phyloP scores from a whole-genome alignment of 1,140 invertebrate genomes.

The Copidosoma floridanum region DNA sequence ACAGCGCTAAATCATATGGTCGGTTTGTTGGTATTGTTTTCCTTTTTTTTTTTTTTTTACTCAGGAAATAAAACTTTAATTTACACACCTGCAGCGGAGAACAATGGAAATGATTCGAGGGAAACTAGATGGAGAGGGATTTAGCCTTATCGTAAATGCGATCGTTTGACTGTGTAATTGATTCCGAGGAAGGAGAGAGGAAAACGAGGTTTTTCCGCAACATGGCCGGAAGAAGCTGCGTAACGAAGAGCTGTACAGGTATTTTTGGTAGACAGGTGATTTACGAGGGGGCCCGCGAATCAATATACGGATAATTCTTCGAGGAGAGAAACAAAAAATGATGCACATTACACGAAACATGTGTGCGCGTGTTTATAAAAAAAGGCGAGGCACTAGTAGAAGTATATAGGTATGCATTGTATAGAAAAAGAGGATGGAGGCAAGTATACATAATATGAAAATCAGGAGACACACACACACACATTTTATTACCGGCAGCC shows the following conservation, averaged over 20 bases:
- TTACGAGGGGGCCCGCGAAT: too few species aligned
- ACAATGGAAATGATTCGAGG: conserved; percentile 26
- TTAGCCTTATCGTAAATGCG: conserved; percentile 25
- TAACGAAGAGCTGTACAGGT: conserved; percentile 15
- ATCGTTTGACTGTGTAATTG: conserved; percentile 29
- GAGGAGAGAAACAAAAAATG: conserved; percentile 5
- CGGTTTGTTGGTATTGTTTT: not conserved
- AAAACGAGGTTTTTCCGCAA: too few species aligned
- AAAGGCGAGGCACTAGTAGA: conserved; percentile 5
- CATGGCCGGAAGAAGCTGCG: conserved; percentile 21
- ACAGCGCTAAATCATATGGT: conserved; percentile 20
- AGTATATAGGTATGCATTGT: not conserved
- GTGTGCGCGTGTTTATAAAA: conserved; percentile 1
- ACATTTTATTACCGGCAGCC: conserved; percentile 40
- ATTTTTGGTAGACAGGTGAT: conserved; percentile 22
- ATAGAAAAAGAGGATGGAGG: not conserved
- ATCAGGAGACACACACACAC: conserved; percentile 24
- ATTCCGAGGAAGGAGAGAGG: conserved; percentile 29
- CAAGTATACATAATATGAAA: conserved; percentile 15
- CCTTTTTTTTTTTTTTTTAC: conserved; percentile 13
- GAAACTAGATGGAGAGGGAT: conserved; percentile 24
- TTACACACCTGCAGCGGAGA: conserved; percentile 18
- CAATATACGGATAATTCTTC: not conserved
- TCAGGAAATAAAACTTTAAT: conserved; percentile 26
- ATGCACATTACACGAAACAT: too few species aligned